These are phyloP conservation scores for Albula goreensis DNA, from an alignment of 2,113 vertebrate genomes.

Conservation along the genomic window DNA sequence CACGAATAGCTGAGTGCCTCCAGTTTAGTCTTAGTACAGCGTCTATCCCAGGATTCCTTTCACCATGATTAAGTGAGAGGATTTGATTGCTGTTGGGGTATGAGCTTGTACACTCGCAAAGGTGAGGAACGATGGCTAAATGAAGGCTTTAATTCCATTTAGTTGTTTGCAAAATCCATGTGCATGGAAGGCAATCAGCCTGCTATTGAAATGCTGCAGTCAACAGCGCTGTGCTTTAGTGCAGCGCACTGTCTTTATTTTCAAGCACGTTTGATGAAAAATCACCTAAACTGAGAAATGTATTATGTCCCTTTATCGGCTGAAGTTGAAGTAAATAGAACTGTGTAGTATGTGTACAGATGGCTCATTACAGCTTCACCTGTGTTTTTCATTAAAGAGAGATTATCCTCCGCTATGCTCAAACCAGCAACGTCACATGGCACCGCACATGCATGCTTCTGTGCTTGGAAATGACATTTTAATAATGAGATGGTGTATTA, in stretches of 20 bases:
- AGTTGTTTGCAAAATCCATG: not conserved
- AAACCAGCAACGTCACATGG: not conserved
- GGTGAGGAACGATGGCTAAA: not conserved
- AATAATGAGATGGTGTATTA: not conserved
- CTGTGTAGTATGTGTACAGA: constrained; percentile 20
- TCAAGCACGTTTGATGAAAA: not conserved
- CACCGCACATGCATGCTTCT: not conserved
- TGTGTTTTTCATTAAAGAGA: constrained; percentile 31
- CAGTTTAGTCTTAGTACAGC: not conserved
- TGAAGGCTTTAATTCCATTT: not conserved
- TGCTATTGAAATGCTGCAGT: constrained; percentile 15
- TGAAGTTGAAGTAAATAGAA: constrained; percentile 15
- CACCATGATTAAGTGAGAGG: not conserved
- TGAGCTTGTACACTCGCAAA: not conserved
- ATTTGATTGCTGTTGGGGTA: not conserved
- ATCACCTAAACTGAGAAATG: constrained; percentile 19
- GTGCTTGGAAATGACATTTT: not conserved
- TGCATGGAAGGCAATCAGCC: constrained; percentile 17
- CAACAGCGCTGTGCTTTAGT: not conserved
- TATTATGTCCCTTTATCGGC: not conserved
- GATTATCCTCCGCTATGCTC: not conserved
- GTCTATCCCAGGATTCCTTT: not conserved
- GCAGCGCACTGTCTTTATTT: not conserved
- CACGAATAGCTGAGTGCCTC: not conserved
- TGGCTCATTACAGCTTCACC: constrained; percentile 19